phyloP scores from a whole-genome alignment of 2,113 vertebrate genomes.

The Thomomys bottae region DNA sequence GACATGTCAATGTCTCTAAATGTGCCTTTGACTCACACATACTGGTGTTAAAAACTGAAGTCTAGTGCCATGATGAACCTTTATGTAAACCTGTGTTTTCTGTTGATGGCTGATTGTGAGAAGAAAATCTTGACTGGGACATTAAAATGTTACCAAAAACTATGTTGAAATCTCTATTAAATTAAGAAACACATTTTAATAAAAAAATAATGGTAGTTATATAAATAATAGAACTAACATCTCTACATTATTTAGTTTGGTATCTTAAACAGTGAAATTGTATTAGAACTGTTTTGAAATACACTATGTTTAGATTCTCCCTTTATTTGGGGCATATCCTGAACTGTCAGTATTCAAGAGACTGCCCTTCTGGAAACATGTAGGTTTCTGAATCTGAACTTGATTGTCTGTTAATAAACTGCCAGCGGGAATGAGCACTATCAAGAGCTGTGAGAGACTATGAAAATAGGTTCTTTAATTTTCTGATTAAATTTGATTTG shows the following conservation, averaged over 20 bases:
- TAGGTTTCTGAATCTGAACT: not conserved
- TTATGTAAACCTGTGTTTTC: not conserved
- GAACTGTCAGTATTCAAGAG: not conserved
- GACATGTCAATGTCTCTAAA: not conserved
- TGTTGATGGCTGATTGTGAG: not conserved
- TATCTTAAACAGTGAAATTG: not conserved
- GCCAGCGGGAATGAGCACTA: not conserved
- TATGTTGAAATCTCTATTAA: slow-evolving; percentile 1
- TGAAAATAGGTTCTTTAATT: not conserved
- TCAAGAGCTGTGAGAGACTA: not conserved
- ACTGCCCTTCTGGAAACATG: not conserved
- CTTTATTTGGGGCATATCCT: not conserved
- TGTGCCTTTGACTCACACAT: slow-evolving; percentile 29
- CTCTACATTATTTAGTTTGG: not conserved
- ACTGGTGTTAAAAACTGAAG: slow-evolving; percentile 15
- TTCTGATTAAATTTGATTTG: slow-evolving; percentile 40
- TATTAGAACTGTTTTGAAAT: not conserved
- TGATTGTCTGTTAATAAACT: not conserved
- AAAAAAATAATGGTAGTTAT: not conserved
- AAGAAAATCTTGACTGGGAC: not conserved
- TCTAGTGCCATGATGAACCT: not conserved
- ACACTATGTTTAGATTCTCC: not conserved
- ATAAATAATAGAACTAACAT: slow-evolving; percentile 30
- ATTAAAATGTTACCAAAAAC: not conserved
- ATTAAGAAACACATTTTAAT: slow-evolving; percentile 12